Conservation (phyloP, 2,888 invertebrate genomes). For the Napeogenes inachia region DNA sequence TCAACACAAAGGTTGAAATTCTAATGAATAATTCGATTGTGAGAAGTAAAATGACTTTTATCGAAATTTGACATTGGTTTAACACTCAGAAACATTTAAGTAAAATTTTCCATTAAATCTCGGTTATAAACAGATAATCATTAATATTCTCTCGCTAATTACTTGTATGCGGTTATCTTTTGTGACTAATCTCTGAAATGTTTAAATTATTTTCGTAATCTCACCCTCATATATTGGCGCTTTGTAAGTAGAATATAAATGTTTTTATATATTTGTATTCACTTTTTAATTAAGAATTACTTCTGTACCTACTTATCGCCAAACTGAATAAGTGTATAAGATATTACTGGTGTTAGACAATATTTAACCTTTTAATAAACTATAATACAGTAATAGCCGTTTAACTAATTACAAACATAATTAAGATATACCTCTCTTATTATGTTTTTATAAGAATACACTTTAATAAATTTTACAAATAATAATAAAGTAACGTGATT, state of each 20-base stretch:
- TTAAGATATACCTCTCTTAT: no score
- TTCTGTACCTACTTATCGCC: no score
- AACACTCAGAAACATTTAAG: constrained; percentile 4
- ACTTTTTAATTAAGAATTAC: not conserved
- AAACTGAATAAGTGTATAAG: no score
- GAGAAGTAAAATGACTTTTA: not conserved
- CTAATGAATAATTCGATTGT: not conserved
- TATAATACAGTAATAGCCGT: no score
- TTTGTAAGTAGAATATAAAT: constrained; percentile 15
- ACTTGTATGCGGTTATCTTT: constrained; percentile 18
- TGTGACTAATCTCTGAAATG: constrained; percentile 16
- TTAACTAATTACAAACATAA: no score
- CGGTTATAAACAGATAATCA: constrained; percentile 18
- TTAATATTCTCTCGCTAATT: constrained; percentile 20
- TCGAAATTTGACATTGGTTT: not conserved
- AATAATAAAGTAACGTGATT: no score
- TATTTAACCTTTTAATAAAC: no score
- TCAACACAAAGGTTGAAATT: not conserved
- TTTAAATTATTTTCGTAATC: constrained; percentile 15
- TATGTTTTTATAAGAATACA: no score
- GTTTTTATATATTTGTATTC: not conserved
- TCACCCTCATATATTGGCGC: constrained; percentile 1
- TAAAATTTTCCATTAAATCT: constrained; percentile 13
- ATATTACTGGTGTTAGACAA: no score
- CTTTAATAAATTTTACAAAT: no score